A percentile compares a stretch with the other conserved stretches of the same genome.
These are phyloP conservation scores for Plebejus melissa DNA, from an alignment of 2,888 invertebrate genomes.

Conservation along the genomic window DNA sequence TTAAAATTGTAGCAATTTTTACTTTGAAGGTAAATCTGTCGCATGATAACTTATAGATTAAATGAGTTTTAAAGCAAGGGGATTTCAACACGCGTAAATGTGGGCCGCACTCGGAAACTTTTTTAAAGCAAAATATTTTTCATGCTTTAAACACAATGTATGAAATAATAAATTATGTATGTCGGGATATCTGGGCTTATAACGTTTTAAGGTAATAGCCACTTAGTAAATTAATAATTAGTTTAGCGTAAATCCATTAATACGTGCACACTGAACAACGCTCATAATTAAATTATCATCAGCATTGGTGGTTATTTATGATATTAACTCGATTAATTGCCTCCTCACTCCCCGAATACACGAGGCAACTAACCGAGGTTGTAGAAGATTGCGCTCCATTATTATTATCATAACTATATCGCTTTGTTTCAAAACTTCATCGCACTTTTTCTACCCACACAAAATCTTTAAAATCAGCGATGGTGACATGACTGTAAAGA, in stretches of 20 bases:
- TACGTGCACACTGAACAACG: slow-evolving; percentile 15
- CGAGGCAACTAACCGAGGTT: not conserved
- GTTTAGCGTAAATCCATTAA: slow-evolving; percentile 18
- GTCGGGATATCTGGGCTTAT: slow-evolving; percentile 16
- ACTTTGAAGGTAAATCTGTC: slow-evolving; percentile 24
- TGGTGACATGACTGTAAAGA: no score
- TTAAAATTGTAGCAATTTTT: slow-evolving; percentile 17
- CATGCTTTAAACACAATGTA: not conserved
- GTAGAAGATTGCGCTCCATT: not conserved
- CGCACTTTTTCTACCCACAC: not conserved
- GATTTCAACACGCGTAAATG: slow-evolving; percentile 23
- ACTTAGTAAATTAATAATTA: slow-evolving; percentile 18
- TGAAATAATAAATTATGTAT: not conserved
- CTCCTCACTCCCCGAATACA: not conserved
- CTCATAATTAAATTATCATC: slow-evolving; percentile 15
- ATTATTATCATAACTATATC: not conserved
- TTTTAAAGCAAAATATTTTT: not conserved
- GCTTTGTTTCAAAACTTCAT: not conserved
- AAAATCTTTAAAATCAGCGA: not conserved
- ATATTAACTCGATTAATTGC: slow-evolving; percentile 14
- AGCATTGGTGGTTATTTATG: slow-evolving; percentile 5
- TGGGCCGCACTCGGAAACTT: slow-evolving; percentile 1
- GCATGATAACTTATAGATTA: slow-evolving; percentile 25
- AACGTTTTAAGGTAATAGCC: slow-evolving; percentile 4
- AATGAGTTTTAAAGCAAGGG: slow-evolving; percentile 23